Base-by-base conservation (phyloP, 2,888 invertebrate species). In the Eledona agricola region DNA sequence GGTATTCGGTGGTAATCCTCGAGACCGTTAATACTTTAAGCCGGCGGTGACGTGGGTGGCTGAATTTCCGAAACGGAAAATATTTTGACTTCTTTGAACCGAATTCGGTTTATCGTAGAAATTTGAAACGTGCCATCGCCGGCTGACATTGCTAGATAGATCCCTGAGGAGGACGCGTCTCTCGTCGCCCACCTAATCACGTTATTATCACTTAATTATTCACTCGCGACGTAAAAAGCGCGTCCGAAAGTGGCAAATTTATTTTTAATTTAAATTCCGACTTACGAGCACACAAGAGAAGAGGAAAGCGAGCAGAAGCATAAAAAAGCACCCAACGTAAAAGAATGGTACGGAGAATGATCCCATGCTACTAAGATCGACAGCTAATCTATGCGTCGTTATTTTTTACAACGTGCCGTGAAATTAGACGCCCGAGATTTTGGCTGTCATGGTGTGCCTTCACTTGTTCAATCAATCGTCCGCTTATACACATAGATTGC, bases 401-500 rank as follows among this genome's bases (percentile, higher is more conserved):
- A 51, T 63, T 64, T 64, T 66, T 65, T 63, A 58, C 63, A 64
- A 64, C 59, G 59, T 55, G 62, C 51, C 65, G 65, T 66, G 65
- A 66, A 66, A 66, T 66, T 66, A 66, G 61, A 53, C 52, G 58
- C 57, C 51, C 51, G 53, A 55, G 49, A 53, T 55, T 57, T 58
- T 34, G 51, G 47, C 54, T 40, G 58, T 58, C 56, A 60, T 55
- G 58, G 49, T 47, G 40, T 40, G 40, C 34, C 31, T 32, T 32
- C 38, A 23, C 29, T 22, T 31, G 38, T 50, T 47, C 47, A 35
- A 47, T 47, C 47, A 47, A 47, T 47, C 47, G 47, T 37, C 20
- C 45, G 32, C 42, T 42, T 42, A 42, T 42, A 42, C 45, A 45
- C 45, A 45, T 22, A 25, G 25, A 29, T 42, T 10, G 28, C 29